These are phyloP conservation scores for Pelecanus crispus DNA, from an alignment of 2,113 vertebrate species.

Conservation along the genomic window DNA sequence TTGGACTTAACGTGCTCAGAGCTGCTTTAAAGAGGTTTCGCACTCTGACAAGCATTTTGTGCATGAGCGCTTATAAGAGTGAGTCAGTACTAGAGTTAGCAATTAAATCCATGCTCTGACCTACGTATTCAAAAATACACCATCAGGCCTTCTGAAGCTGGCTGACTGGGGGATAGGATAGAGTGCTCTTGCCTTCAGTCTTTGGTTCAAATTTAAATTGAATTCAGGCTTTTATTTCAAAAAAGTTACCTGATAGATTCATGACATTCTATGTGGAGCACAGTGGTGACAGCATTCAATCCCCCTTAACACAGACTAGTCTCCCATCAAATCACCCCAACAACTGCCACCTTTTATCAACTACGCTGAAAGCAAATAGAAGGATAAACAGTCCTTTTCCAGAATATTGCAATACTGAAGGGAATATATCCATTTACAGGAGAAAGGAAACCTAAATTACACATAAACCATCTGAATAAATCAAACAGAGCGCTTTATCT, in stretches of 20 bases:
- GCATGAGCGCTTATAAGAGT: not conserved
- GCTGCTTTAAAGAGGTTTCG: not conserved
- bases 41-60: not conserved
- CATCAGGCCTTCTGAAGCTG: not conserved
- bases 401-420: not conserved
- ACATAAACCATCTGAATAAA: not conserved
- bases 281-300: not conserved
- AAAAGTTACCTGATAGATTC: not conserved
- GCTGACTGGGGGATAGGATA: rapidly evolving
- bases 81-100: not conserved
- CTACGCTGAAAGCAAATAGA: not conserved
- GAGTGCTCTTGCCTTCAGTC: not conserved
- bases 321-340: not conserved
- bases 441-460: not conserved
- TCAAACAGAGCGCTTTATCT: not conserved
- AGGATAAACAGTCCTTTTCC: not conserved
- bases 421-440: not conserved
- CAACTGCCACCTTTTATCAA: not conserved
- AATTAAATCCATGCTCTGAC: not conserved
- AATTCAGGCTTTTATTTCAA: not conserved
- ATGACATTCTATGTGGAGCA: not conserved
- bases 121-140: not conserved
- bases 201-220: not conserved
- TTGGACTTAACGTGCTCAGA: not conserved
- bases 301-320: not conserved